Conservation (phyloP, 2,113 vertebrate species). For the Malurus cyaneus region DNA sequence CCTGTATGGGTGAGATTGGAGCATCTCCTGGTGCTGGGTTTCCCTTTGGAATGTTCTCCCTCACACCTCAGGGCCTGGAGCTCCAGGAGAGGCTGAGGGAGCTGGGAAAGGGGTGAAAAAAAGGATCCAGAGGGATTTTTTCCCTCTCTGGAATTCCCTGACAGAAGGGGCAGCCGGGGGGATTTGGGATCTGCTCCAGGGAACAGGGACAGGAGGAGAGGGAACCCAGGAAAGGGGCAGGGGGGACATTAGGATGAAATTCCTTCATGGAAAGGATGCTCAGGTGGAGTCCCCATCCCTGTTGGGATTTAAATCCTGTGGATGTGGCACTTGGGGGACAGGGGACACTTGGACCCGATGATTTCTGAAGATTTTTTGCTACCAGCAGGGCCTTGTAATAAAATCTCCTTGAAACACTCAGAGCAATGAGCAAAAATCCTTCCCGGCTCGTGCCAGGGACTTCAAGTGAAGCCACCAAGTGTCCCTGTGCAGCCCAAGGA, state of each 20-base stretch:
- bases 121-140: not conserved
- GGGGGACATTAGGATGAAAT: not conserved
- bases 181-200: not conserved
- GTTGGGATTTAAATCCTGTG: not conserved
- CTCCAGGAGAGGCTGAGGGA: not conserved
- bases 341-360: not conserved
- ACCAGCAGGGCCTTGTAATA: not conserved
- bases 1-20: fast-evolving
- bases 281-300: not conserved
- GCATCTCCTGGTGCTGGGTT: not conserved
- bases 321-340: not conserved
- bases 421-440: not conserved
- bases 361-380: not conserved
- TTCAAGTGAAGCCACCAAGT: not conserved
- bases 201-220: not conserved
- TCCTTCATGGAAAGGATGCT: not conserved
- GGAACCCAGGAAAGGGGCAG: not conserved
- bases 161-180: not conserved
- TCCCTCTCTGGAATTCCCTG: not conserved
- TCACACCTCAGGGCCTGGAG: not conserved
- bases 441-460: not conserved
- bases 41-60: not conserved
- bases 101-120: not conserved
- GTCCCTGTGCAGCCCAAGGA: not conserved
- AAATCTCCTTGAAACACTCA: not conserved